Percentiles rank a stretch among this genome's conserved stretches.
These are phyloP conservation scores for Cloeon dipterum DNA, from an alignment of 2,888 invertebrate species.

Conservation along the genomic window DNA sequence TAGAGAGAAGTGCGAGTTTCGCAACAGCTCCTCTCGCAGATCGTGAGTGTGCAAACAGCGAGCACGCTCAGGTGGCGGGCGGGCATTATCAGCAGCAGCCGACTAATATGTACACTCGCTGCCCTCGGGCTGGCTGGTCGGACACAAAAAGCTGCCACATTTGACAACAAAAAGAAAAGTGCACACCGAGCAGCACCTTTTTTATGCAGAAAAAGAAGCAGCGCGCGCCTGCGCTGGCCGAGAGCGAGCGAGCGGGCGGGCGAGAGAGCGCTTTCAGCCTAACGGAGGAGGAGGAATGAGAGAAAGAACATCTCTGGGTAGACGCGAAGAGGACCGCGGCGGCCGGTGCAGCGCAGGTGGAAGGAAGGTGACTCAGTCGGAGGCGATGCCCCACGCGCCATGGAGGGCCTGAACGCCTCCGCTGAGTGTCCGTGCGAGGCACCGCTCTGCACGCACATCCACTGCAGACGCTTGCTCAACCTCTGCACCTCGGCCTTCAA, in stretches of 20 bases:
- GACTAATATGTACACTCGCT: too few species aligned
- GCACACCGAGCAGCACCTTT: too few species aligned
- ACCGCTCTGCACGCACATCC: conserved; percentile 6
- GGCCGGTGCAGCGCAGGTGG: background rate
- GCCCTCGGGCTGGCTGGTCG: too few species aligned
- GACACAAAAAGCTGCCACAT: background rate
- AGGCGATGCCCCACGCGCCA: background rate
- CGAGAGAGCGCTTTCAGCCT: background rate
- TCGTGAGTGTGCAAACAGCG: too few species aligned
- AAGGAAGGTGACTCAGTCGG: background rate
- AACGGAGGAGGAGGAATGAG: background rate
- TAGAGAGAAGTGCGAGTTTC: too few species aligned
- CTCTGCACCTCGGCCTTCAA: conserved; percentile 16
- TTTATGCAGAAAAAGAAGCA: background rate
- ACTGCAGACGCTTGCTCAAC: conserved; percentile 15
- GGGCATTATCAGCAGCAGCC: too few species aligned
- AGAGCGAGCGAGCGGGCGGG: background rate
- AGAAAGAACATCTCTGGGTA: too few species aligned
- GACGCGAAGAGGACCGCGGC: background rate
- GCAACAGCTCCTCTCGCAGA: too few species aligned
- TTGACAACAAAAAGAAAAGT: background rate
- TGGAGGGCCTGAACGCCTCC: background rate
- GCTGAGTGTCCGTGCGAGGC: background rate
- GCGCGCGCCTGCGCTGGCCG: background rate
- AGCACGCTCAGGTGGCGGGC: too few species aligned